These are phyloP conservation scores for Nowickia ferox DNA, from an alignment of 2,888 invertebrate species.

Conservation along the genomic window DNA sequence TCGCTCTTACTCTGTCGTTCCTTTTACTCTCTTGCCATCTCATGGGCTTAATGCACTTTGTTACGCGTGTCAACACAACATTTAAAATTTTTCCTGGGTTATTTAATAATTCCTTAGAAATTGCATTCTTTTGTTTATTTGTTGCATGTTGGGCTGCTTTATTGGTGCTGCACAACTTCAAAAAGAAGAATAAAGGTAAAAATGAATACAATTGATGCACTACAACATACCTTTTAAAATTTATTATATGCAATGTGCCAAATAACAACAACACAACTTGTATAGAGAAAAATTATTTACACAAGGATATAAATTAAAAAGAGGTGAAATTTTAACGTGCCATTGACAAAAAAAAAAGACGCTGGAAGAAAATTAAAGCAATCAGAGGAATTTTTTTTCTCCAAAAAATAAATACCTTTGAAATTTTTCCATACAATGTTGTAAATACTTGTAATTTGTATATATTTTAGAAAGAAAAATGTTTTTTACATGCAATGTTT, in stretches of 20 bases:
- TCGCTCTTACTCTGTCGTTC: not conserved
- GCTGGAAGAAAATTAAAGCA: constrained; percentile 3
- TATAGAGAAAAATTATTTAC: not conserved
- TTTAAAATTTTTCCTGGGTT: not conserved
- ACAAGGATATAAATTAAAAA: not conserved
- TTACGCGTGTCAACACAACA: constrained; percentile 60
- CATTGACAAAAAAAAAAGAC: not conserved
- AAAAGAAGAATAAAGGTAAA: not conserved
- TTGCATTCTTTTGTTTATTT: constrained; percentile 52
- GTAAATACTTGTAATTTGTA: no score
- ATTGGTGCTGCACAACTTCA: constrained; percentile 21
- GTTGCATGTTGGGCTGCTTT: constrained; percentile 18
- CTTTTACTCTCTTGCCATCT: not conserved
- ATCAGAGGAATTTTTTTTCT: not conserved
- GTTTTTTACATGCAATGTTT: no score
- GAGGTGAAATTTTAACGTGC: constrained; percentile 34
- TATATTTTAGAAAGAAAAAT: no score
- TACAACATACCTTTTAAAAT: constrained; percentile 1
- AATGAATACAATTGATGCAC: constrained; percentile 10
- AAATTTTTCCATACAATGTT: not conserved
- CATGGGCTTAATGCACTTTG: constrained; percentile 39
- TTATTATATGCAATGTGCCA: constrained; percentile 23
- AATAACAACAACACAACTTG: constrained; percentile 23
- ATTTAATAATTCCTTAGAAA: constrained; percentile 19
- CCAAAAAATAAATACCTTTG: not conserved